A percentile compares a stretch with the other conserved stretches of the same genome.
Conservation (phyloP, 1,140 invertebrate species). For the Panagrolaimus sp. region DNA sequence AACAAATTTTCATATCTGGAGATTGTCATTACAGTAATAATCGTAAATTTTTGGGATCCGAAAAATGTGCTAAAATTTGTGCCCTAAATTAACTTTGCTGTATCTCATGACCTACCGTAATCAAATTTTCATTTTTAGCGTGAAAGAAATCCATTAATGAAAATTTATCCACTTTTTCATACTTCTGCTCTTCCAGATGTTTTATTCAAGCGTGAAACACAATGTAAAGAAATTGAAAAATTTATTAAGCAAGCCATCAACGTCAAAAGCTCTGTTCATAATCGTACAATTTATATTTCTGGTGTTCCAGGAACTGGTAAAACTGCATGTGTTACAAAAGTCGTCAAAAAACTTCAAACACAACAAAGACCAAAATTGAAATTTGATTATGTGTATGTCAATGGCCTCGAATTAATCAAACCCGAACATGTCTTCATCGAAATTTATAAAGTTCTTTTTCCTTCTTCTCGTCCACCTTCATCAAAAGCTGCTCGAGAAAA, state of each 20-base stretch:
- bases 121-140: neutral
- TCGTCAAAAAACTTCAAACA: constrained; percentile 63
- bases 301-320: constrained; percentile 96
- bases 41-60: too few species aligned
- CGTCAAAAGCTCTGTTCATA: constrained; percentile 17
- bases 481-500: constrained; percentile 76
- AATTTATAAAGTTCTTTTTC: constrained; percentile 59
- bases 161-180: neutral
- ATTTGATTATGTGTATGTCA: constrained; percentile 78
- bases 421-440: constrained; percentile 81
- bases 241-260: constrained; percentile 19
- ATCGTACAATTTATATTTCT: constrained; percentile 75
- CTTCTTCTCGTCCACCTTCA: constrained; percentile 68
- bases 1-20: too few species aligned
- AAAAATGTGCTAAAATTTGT: too few species aligned
- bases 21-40: too few species aligned
- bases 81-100: too few species aligned
- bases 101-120: too few species aligned
- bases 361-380: constrained; percentile 61
- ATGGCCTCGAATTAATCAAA: constrained; percentile 87
- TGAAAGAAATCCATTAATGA: constrained; percentile 2
- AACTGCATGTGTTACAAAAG: constrained; percentile 87
- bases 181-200: neutral
- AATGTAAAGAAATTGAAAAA: constrained; percentile 24
- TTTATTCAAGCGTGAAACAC: constrained; percentile 19